Evolutionary conservation across 2,113 vertebrate genomes (phyloP).

Genomic region (Mobula hypostoma): DNA sequence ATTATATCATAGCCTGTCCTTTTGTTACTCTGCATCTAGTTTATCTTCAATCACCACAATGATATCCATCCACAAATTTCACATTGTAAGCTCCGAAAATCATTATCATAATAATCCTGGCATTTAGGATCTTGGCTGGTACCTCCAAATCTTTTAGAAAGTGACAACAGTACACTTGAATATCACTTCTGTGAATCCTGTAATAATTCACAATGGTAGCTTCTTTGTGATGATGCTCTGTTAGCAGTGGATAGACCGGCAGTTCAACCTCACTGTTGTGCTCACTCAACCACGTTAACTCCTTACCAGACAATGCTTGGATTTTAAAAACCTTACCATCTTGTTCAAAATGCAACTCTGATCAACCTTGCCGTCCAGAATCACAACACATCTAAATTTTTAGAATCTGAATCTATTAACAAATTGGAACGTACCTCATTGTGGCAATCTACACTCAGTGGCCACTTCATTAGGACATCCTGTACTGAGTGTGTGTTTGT

Average conservation of each 20-base stretch:
- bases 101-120: slow-evolving; percentile 31
- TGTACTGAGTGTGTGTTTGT: no score
- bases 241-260: background rate
- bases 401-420: no score
- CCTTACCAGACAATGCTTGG: background rate
- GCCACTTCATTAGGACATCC: no score
- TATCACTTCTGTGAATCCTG: background rate
- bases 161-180: background rate
- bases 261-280: background rate
- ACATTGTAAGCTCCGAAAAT: background rate
- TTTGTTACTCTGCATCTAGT: slow-evolving; percentile 18
- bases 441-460: no score
- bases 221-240: background rate
- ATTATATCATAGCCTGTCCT: background rate
- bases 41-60: slow-evolving; percentile 31
- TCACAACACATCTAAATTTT: no score
- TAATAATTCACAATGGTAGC: background rate
- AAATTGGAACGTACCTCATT: background rate
- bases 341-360: background rate
- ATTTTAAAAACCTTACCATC: background rate
- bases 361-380: background rate
- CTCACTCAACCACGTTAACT: background rate
- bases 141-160: background rate
- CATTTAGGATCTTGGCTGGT: background rate
- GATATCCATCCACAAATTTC: slow-evolving; percentile 11